Conservation (phyloP, 2,797 vertebrate species). For the Diplodus sargus region DNA sequence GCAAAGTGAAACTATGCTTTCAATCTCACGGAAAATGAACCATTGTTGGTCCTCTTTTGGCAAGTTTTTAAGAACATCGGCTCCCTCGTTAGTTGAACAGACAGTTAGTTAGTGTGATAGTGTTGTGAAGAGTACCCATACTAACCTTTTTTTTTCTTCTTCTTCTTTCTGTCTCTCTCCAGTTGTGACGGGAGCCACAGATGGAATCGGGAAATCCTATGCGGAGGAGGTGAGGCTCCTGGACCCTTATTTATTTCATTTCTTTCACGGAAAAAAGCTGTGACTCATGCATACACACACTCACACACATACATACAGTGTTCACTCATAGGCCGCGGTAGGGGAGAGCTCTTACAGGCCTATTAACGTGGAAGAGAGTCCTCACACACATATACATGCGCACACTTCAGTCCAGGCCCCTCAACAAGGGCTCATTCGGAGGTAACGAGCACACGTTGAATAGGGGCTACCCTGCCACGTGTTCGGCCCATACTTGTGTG, state of each 20-base stretch:
- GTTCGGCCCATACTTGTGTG: constrained; percentile 19
- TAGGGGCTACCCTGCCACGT: constrained; percentile 49
- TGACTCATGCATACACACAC: constrained; percentile 73
- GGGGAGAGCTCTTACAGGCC: constrained; percentile 66
- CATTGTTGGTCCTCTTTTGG: neutral
- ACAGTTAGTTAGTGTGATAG: neutral
- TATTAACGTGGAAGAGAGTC: constrained; percentile 45
- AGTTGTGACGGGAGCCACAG: constrained; percentile 97
- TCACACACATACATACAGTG: constrained; percentile 13
- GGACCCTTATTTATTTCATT: constrained; percentile 69
- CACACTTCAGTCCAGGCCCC: constrained; percentile 24
- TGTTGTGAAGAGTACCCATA: neutral
- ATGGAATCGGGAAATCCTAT: constrained; percentile 98
- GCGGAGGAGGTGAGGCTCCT: constrained; percentile 92
- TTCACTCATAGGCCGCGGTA: constrained; percentile 68
- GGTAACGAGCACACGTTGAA: constrained; percentile 41
- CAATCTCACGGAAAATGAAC: neutral
- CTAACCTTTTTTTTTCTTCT: constrained; percentile 48
- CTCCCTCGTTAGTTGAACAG: neutral
- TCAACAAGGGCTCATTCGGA: constrained; percentile 17
- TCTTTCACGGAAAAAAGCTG: constrained; percentile 67
- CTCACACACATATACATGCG: constrained; percentile 20
- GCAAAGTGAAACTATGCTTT: neutral
- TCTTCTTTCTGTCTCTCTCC: constrained; percentile 63
- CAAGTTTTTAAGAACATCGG: neutral